Base-by-base conservation (phyloP, 2,797 vertebrate species). In the Tinamus major region DNA sequence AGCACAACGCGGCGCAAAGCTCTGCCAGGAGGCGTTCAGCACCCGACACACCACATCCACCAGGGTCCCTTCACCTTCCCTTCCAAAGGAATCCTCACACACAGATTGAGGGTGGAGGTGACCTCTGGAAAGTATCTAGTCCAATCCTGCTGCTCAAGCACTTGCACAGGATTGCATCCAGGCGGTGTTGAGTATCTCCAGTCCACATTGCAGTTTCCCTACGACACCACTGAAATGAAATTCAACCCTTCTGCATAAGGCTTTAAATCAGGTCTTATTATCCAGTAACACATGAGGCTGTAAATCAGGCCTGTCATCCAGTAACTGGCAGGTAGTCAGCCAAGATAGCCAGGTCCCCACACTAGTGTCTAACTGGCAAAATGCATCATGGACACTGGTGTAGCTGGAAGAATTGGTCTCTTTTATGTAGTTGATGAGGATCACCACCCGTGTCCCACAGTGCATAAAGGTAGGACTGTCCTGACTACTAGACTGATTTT, bases 381-480 rank as follows among this genome's bases (percentile, higher is more conserved):
- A 21, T 16, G 16, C 6, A 10, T 35, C 33, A 74, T 74, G 53
- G 14, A 5, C 2, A 0, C 37, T 12, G 31, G 14, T 20, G 23
- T 44, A 78, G 68, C 74, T 79, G 51, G 35, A 69, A 19, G 27
- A 72, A 55, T 70, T 63, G 24, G 13, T 85, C 20, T 18, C 61
- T 56, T 51, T 39, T 20, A 33, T 37, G 14, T 37, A 67, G 61
- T 35, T 89, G 37, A 37, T 85, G 6, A 39, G 58, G 37, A 79
- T 65, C 24, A 62, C 48, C 18, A 35, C 79, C 6, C 70, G 44
- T 31, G 51, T 59, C 35, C 63, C 53, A 33, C 79, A 31, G 11
- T 31, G n/a, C 9, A 7, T 24, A 39, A 74, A 74, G 64, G 35
- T 86, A 55, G 69, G 65, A 51, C 37, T 79, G 68, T 49, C 35